Conservation (phyloP, 2,797 vertebrate genomes). For the Simalia tracyae region DNA sequence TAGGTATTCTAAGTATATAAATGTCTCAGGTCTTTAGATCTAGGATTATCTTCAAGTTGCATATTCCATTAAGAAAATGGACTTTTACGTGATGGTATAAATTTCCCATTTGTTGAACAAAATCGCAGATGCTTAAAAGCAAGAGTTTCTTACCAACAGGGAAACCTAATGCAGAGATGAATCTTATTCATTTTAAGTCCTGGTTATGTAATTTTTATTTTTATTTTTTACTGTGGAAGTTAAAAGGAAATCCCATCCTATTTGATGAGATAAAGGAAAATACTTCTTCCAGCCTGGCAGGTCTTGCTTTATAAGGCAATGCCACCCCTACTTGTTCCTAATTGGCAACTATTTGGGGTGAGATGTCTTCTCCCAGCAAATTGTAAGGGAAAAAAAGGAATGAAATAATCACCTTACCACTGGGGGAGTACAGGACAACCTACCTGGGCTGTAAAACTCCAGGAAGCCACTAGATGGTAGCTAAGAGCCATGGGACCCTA, state of each 20-base stretch:
- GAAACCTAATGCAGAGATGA: not conserved
- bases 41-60: slow-evolving; percentile 27
- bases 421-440: no score
- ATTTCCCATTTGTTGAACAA: slow-evolving; percentile 10
- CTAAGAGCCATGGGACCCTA: no score
- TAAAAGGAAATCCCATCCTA: not conserved
- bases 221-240: not conserved
- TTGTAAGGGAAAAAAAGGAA: no score
- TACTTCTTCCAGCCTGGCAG: no score
- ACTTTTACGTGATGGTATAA: not conserved
- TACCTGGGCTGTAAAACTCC: no score
- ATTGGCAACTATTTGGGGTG: not conserved
- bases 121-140: not conserved
- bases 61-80: not conserved
- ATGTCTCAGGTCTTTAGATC: slow-evolving; percentile 25
- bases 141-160: not conserved
- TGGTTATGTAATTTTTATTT: not conserved
- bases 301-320: not conserved
- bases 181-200: not conserved
- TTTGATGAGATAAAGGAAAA: not conserved
- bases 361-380: no score
- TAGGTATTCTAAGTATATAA: slow-evolving; percentile 27
- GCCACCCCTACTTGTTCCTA: not conserved
- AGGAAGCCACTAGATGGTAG: no score
- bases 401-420: not conserved